phyloP scores from a whole-genome alignment of 2,888 invertebrate genomes.

The Eupithecia dodoneata region DNA sequence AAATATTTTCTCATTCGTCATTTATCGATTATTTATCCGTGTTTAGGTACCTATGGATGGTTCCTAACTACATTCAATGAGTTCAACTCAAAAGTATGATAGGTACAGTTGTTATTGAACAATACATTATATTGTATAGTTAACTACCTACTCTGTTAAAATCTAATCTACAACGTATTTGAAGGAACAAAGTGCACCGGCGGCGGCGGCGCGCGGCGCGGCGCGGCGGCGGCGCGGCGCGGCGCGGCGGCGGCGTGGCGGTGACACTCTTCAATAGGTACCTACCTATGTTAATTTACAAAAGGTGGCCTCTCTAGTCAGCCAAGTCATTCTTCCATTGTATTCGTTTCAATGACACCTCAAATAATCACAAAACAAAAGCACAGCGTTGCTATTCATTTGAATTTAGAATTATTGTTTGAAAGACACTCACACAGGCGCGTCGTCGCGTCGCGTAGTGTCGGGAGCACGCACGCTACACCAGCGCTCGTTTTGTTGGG shows the following conservation, averaged over 20 bases:
- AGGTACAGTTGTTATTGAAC: too few relatives aligned
- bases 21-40: too few relatives aligned
- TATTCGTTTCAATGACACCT: conserved; percentile 65
- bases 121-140: too few relatives aligned
- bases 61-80: too few relatives aligned
- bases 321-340: conserved; percentile 51
- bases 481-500: background rate
- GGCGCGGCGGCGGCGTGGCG: too few relatives aligned
- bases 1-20: too few relatives aligned
- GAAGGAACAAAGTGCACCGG: background rate
- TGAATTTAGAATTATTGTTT: conserved; percentile 70
- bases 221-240: too few relatives aligned
- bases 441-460: background rate
- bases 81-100: too few relatives aligned
- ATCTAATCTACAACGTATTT: too few relatives aligned
- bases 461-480: background rate
- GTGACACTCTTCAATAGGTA: background rate
- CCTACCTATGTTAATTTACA: conserved; percentile 42
- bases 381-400: conserved; percentile 64
- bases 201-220: too few relatives aligned
- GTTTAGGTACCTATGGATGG: too few relatives aligned
- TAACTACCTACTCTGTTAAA: too few relatives aligned
- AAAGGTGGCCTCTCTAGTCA: conserved; percentile 42
- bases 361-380: conserved; percentile 72
- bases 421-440: conserved; percentile 72